Evolutionary conservation across 2,888 invertebrate species (phyloP), one percentile per base, ranked within the genome.

Genomic region (Sinotaia quadrata): DNA sequence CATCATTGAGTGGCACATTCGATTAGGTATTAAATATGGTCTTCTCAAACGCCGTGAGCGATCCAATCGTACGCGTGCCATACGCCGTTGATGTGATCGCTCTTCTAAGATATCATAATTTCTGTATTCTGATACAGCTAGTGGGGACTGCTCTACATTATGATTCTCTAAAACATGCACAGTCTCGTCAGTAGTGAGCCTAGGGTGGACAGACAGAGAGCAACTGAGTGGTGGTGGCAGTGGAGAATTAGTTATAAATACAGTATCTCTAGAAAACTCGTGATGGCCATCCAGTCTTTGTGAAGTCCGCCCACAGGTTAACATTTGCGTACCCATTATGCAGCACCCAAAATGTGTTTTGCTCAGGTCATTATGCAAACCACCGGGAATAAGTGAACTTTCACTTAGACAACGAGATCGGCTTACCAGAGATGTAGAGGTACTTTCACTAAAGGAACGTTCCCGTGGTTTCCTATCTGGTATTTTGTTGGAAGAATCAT

Each of bases 21-120:
- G 68, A 81, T 84, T 82, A 7, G 85, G 84, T 47, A 85, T 79
- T 61, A 82, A 81, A 58, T 85, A 85, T 0, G 85, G 85, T 63
- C 80, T 80, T 21, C 75, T 67, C 47, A 73, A 70, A 18, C 77
- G 69, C 18, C 67, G 59, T 27, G 71, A 67, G 34, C 79, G 63
- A 12, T 76, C 72, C 15, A 73, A 52, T 51, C 74, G 75, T 8
- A 77, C 67, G 24, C 77, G 60, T 1, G 78, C 69, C 54, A 75
- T 44, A 10, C 78, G 67, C 60, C 73, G 73, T 68, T 73, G 67
- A 8, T 69, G 63, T 2, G 67, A 71, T 36, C 73, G 69, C 10
- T 71, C 67, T 21, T 80, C 78, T 5, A 78, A 56, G 57, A 68
- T 67, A 33, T 77, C 73, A 18, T 62, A 67, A 29, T 69, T 69